phyloP scores from a whole-genome alignment of 2,888 invertebrate genomes.

The Crioceris asparagi region DNA sequence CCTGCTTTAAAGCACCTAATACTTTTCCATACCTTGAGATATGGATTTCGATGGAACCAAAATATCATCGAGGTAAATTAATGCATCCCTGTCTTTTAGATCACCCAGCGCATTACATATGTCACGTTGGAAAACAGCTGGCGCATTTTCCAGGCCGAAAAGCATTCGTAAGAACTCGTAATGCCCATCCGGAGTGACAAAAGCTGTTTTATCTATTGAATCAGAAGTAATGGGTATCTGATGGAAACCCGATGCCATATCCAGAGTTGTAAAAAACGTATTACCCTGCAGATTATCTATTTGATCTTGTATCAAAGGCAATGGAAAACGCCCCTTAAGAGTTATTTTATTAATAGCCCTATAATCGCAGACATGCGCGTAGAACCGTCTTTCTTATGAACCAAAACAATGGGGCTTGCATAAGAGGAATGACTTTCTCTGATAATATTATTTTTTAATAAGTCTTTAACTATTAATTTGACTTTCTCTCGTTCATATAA shows the following conservation, averaged over 20 bases:
- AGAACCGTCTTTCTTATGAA: constrained; percentile 8
- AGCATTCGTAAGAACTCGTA: no score
- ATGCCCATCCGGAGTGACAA: no score
- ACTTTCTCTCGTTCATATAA: constrained; percentile 9
- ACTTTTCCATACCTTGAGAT: no score
- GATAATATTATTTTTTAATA: constrained; percentile 8
- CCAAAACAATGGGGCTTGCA: constrained; percentile 7
- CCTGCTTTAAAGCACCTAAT: background rate
- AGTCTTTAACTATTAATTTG: constrained; percentile 6
- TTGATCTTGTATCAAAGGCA: constrained; percentile 5
- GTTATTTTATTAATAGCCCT: constrained; percentile 7
- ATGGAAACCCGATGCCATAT: background rate
- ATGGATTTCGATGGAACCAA: no score
- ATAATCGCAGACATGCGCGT: no score
- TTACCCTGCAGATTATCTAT: background rate
- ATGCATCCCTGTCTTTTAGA: no score
- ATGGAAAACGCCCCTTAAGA: constrained; percentile 5
- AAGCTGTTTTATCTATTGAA: background rate
- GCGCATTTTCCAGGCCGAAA: no score
- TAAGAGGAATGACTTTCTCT: constrained; percentile 6
- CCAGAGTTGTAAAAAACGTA: background rate
- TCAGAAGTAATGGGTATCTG: background rate
- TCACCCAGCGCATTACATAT: no score
- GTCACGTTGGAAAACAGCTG: no score
- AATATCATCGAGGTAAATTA: no score